Evolutionary conservation across 2,797 vertebrate species (phyloP).

Genomic region (Sebastes oblongus): DNA sequence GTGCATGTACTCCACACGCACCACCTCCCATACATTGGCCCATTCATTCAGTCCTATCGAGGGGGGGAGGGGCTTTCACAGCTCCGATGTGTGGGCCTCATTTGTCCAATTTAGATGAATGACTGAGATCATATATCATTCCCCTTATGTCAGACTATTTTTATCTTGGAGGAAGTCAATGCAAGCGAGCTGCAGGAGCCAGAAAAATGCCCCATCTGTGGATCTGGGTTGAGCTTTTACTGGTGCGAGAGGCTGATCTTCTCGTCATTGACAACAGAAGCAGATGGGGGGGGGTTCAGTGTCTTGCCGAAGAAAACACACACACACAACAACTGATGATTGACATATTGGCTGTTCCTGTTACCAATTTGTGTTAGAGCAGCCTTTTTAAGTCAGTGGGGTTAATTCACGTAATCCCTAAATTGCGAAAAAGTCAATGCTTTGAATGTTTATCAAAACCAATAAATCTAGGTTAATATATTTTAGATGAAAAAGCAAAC

Average conservation of each 20-base stretch:
- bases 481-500: not conserved
- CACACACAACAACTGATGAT: conserved; percentile 12
- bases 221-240: conserved; percentile 17
- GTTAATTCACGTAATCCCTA: not conserved
- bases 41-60: conserved; percentile 40
- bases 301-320: conserved; percentile 1
- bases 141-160: conserved; percentile 58
- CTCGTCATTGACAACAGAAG: conserved; percentile 15
- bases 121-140: conserved; percentile 72
- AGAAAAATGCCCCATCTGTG: conserved; percentile 36
- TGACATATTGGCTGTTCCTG: not conserved
- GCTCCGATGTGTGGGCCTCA: conserved; percentile 69
- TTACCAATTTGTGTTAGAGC: not conserved
- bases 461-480: not conserved
- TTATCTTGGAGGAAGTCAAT: conserved; percentile 52
- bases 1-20: not conserved
- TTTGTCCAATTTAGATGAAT: conserved; percentile 77
- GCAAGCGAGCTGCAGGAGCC: conserved; percentile 21
- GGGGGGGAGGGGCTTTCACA: conserved; percentile 45
- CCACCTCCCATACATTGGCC: conserved; percentile 23
- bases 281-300: not conserved
- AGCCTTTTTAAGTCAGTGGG: not conserved
- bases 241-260: conserved; percentile 24
- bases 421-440: not conserved
- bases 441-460: not conserved